A percentile compares a stretch with the other conserved stretches of the same genome.
phyloP scores from a whole-genome alignment of 2,888 invertebrate species.

The Drosophila mettleri region DNA sequence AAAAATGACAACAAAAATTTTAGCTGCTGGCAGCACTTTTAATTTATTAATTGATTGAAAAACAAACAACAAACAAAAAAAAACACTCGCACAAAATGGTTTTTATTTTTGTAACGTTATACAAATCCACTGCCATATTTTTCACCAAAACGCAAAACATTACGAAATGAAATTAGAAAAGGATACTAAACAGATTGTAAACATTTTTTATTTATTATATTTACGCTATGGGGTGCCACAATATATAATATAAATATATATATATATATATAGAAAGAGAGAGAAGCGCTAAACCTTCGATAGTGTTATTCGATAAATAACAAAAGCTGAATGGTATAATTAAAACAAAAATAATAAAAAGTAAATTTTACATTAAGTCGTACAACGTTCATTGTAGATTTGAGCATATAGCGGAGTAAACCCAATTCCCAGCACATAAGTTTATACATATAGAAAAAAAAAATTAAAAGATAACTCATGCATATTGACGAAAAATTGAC shows the following conservation, averaged over 20 bases:
- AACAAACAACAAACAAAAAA: constrained; percentile 10
- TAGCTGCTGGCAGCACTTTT: constrained; percentile 71
- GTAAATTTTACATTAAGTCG: constrained; percentile 53
- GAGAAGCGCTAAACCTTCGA: constrained; percentile 35
- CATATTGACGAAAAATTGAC: constrained; percentile 50
- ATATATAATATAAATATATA: constrained; percentile 9
- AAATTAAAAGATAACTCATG: constrained; percentile 45
- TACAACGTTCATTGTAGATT: constrained; percentile 75
- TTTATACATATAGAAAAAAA: constrained; percentile 64
- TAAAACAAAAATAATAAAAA: constrained; percentile 8
- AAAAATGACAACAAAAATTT: constrained; percentile 13
- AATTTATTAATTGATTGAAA: constrained; percentile 26
- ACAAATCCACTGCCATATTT: constrained; percentile 69
- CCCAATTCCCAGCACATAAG: constrained; percentile 69
- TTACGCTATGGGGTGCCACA: constrained; percentile 26
- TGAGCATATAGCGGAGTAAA: constrained; percentile 63
- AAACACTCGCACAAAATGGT: constrained; percentile 47
- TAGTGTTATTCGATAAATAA: constrained; percentile 34
- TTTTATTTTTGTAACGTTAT: constrained; percentile 63
- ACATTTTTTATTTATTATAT: constrained; percentile 18
- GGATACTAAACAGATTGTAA: constrained; percentile 4
- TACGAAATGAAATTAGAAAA: constrained; percentile 23
- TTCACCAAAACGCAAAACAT: constrained; percentile 43
- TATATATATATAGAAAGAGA: constrained; percentile 11
- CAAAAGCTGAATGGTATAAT: constrained; percentile 16